Percentiles rank a stretch among this genome's conserved stretches.
Evolutionary conservation across 2,113 vertebrate genomes (phyloP).

Genomic region (Lichenostomus cassidix): DNA sequence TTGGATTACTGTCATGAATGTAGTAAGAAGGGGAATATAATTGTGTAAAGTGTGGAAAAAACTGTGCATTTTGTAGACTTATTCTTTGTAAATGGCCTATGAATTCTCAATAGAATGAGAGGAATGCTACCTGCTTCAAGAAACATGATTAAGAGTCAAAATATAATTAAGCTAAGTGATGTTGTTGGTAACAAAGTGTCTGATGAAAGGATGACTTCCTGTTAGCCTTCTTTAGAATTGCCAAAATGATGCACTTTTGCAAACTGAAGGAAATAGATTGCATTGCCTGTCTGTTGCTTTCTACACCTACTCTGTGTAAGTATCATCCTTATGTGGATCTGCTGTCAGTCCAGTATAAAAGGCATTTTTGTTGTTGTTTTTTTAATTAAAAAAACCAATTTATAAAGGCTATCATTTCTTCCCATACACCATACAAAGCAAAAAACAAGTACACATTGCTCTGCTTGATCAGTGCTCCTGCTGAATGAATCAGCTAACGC

Average conservation of each 20-base stretch:
- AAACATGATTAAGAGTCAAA: constrained; percentile 6
- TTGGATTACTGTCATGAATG: background rate
- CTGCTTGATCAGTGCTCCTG: background rate
- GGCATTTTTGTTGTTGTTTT: background rate
- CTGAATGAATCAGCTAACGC: background rate
- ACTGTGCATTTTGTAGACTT: background rate
- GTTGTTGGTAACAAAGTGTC: background rate
- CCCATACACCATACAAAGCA: background rate
- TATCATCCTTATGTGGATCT: background rate
- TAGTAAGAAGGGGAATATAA: background rate
- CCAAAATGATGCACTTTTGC: background rate
- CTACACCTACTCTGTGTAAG: background rate
- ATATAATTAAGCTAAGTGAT: constrained; percentile 32
- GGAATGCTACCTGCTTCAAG: background rate
- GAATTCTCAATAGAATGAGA: background rate
- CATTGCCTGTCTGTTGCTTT: background rate
- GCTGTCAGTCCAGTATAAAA: background rate
- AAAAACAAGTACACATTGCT: background rate
- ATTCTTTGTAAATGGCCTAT: background rate
- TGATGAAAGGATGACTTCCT: constrained; percentile 10
- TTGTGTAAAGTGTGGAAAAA: background rate
- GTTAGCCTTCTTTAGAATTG: background rate
- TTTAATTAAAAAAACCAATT: background rate
- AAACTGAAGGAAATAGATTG: background rate
- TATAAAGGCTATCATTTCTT: background rate